Conservation (phyloP, 2,888 invertebrate genomes). For the Drosophila acutilabella region DNA sequence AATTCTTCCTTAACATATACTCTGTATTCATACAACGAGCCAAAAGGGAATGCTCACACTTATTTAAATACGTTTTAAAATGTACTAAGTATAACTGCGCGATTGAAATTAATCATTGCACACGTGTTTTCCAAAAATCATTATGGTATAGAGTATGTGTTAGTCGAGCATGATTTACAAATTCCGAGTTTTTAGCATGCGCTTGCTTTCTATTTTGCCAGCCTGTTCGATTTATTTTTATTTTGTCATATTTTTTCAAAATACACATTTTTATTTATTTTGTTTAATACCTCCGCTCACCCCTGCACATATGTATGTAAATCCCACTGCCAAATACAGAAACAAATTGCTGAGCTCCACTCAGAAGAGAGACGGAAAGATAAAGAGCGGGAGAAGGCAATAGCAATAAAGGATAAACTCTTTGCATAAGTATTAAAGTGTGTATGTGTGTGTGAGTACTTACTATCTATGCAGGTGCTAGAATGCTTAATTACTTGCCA, state of each 20-base stretch:
- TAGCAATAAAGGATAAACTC: constrained; percentile 2
- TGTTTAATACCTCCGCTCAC: background rate
- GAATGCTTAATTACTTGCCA: background rate
- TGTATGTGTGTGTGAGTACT: constrained; percentile 1
- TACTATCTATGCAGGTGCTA: constrained; percentile 13
- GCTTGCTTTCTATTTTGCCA: constrained; percentile 54
- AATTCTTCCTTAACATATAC: constrained; percentile 14
- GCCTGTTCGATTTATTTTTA: constrained; percentile 72
- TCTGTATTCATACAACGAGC: constrained; percentile 1
- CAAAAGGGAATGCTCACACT: background rate
- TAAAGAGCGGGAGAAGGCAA: background rate
- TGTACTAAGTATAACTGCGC: no score
- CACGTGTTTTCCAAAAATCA: background rate
- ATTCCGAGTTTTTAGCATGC: background rate
- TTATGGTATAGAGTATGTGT: background rate
- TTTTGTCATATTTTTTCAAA: constrained; percentile 62
- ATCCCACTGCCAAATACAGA: background rate
- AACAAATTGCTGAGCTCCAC: constrained; percentile 9
- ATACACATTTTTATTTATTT: constrained; percentile 17
- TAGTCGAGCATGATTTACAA: background rate
- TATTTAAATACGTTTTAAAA: background rate
- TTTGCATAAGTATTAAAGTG: constrained; percentile 10
- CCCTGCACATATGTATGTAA: background rate
- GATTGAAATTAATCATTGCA: no score
- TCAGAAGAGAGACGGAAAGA: background rate